phyloP scores from a whole-genome alignment of 1,140 invertebrate genomes.

The Drosophila parvula region DNA sequence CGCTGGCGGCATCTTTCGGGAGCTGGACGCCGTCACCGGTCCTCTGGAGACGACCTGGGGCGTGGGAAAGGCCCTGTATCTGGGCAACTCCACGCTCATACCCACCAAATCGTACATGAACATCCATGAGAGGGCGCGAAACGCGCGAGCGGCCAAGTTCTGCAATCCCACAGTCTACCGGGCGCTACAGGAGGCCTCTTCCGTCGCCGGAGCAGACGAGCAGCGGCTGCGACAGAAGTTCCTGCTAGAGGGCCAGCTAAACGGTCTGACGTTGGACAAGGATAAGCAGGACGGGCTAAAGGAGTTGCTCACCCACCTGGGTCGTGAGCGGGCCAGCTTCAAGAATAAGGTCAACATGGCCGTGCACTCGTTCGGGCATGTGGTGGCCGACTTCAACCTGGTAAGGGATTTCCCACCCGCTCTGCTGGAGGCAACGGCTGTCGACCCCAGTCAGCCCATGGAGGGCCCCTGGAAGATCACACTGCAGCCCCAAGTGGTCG shows the following conservation, averaged over 20 bases:
- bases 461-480: conserved; percentile 92
- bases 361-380: conserved; percentile 87
- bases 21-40: conserved; percentile 89
- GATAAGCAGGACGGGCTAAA: conserved; percentile 83
- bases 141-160: conserved; percentile 88
- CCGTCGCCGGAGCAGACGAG: conserved; percentile 84
- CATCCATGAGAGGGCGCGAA: conserved; percentile 89
- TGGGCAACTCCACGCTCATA: conserved; percentile 92
- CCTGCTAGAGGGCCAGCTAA: conserved; percentile 91
- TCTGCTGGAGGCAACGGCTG: conserved; percentile 88
- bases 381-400: conserved; percentile 87
- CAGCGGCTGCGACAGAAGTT: conserved; percentile 90
- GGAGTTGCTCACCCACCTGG: conserved; percentile 85
- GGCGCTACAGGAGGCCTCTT: conserved; percentile 84
- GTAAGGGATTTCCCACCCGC: conserved; percentile 90
- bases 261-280: conserved; percentile 88
- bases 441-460: conserved; percentile 86
- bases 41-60: conserved; percentile 94
- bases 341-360: conserved; percentile 87
- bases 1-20: conserved; percentile 89
- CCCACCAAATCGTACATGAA: conserved; percentile 90
- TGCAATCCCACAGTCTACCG: conserved; percentile 88
- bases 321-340: conserved; percentile 86
- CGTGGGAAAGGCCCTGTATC: conserved; percentile 91
- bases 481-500: conserved; percentile 89